Evolutionary conservation across 2,797 vertebrate genomes (phyloP), one percentile per base, ranked within the genome.

Genomic region (Lagodon rhomboides): DNA sequence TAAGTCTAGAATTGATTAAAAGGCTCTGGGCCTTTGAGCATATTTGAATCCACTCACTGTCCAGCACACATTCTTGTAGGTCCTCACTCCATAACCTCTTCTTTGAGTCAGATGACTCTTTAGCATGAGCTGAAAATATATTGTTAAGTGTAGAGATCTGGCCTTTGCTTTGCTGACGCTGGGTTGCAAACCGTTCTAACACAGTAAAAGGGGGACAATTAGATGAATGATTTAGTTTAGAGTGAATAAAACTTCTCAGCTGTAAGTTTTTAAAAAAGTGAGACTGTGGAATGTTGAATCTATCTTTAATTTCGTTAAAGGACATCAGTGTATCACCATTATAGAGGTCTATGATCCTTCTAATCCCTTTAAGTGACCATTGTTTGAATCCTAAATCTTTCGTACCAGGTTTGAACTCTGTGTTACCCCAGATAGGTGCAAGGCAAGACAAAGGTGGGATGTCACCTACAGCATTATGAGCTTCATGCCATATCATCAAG

Each of bases 201-300:
- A 46, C 60, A 18, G 43, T 44, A 46, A 46, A 23, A 10, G 60
- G 41, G 38, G 60, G 60, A 25, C 60, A 63, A 3, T 23, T 46
- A 44, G 38, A 46, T 46, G 38, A 63, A 17, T 63, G 13, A 22
- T 63, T 63, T 10, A 22, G 16, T 22, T 63, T 63, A 46, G 23
- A 27, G 27, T 27, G 27, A 27, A 27, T 27, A 27, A 27, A 27
- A 4, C 27, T 27, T 27, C 4, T 2, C 9, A 63, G 38, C 22
- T 63, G 61, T 46, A 63, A n/a, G 16, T 63, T 46, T 63, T 63
- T 63, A 46, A 63, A 46, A 22, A 62, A 22, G 60, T 62, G 60
- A 2, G 41, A n/a, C 5, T 27, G 27, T 41, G 38, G 20, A 62
- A 62, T 44, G 27, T 44, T 62, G n/a, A 43, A 44, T 16, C 20